phyloP scores from a whole-genome alignment of 2,797 vertebrate genomes.

The Neomorphus geoffroyi region DNA sequence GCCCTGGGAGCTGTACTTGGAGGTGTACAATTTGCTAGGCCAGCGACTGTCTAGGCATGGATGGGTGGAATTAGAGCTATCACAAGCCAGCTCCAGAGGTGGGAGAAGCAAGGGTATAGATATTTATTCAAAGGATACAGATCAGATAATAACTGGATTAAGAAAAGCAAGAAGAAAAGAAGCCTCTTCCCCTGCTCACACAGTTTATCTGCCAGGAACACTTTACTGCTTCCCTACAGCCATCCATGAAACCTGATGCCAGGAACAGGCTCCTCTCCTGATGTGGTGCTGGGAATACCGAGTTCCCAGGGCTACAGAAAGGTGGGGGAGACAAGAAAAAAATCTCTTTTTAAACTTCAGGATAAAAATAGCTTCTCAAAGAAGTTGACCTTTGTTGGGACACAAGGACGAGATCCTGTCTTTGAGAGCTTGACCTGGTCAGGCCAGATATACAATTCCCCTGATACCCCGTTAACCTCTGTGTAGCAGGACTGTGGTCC shows the following conservation, averaged over 20 bases:
- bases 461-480: neutral
- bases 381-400: neutral
- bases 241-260: constrained; percentile 24
- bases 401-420: neutral
- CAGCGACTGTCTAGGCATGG: neutral
- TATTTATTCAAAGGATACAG: constrained; percentile 26
- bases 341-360: neutral
- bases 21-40: neutral
- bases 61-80: neutral
- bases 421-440: neutral
- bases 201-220: neutral
- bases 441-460: neutral
- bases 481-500: neutral
- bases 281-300: neutral
- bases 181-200: neutral
- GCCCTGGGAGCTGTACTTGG: neutral
- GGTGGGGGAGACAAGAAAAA: neutral
- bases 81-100: neutral
- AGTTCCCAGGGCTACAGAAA: constrained; percentile 15
- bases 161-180: constrained; percentile 6
- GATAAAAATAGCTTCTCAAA: constrained; percentile 32
- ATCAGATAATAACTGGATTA: constrained; percentile 35
- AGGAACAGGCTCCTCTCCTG: neutral
- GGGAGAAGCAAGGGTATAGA: neutral
- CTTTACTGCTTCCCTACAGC: neutral